Percentiles rank a stretch among this genome's conserved stretches.
Evolutionary conservation across 2,888 invertebrate species (phyloP).

Genomic region (Cosmopolites sordidus): DNA sequence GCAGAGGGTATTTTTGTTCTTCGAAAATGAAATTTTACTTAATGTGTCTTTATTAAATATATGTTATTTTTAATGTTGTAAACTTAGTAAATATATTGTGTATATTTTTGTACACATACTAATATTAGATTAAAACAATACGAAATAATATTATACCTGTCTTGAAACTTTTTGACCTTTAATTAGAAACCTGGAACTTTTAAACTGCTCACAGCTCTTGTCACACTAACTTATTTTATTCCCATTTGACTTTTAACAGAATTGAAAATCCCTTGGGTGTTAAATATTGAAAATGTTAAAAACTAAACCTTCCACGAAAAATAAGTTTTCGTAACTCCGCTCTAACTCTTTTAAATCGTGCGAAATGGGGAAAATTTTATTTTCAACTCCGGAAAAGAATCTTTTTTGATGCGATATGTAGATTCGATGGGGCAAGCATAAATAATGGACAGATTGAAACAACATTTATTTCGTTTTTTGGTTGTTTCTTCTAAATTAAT

Average conservation of each 20-base stretch:
- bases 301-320: conserved; percentile 20
- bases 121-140: no score
- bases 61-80: no score
- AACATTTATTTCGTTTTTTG: neutral
- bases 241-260: conserved; percentile 7
- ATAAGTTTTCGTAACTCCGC: conserved; percentile 18
- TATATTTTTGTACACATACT: no score
- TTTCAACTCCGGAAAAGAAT: conserved; percentile 16
- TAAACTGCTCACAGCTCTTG: neutral
- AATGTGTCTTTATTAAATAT: no score
- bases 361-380: conserved; percentile 16
- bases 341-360: conserved; percentile 24
- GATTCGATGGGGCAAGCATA: conserved; percentile 9
- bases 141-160: no score
- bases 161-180: no score
- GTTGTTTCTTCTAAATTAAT: no score
- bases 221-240: conserved; percentile 10
- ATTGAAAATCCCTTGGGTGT: conserved; percentile 16
- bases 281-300: conserved; percentile 21
- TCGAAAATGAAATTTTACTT: no score
- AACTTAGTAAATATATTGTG: no score
- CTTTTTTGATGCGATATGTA: conserved; percentile 16
- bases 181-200: neutral
- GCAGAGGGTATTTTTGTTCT: no score
- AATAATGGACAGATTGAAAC: neutral